Conservation (phyloP, 2,888 invertebrate genomes). For the Drosophila percnosoma region DNA sequence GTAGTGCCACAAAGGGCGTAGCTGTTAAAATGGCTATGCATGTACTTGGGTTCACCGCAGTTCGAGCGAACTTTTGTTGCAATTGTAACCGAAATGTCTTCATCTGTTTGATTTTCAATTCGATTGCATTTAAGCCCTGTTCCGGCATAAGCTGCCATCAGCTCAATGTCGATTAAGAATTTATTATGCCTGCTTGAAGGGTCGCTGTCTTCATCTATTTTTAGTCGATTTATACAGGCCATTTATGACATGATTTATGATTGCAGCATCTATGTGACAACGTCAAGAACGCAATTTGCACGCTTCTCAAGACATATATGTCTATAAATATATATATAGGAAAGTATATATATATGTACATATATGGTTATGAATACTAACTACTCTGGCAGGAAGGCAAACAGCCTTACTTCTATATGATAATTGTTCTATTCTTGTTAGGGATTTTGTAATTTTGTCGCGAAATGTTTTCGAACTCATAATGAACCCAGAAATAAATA, state of each 20-base stretch:
- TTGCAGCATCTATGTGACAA: conserved; percentile 35
- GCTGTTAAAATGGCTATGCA: conserved; percentile 12
- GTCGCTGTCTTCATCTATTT: conserved; percentile 23
- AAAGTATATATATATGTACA: neutral
- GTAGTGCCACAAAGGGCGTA: conserved; percentile 68
- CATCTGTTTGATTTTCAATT: conserved; percentile 74
- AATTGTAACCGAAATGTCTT: conserved; percentile 67
- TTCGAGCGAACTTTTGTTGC: conserved; percentile 51
- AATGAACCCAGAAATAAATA: neutral
- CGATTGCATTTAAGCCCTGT: conserved; percentile 68
- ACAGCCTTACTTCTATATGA: conserved; percentile 16
- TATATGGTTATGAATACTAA: conserved; percentile 54
- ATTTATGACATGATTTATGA: conserved; percentile 72
- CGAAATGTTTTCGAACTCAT: neutral
- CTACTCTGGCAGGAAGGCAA: conserved; percentile 16
- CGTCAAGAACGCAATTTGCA: conserved; percentile 60
- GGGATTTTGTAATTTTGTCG: neutral
- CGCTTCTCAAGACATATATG: conserved; percentile 50
- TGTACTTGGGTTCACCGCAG: conserved; percentile 35
- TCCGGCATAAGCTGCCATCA: conserved; percentile 43
- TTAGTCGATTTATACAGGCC: conserved; percentile 38
- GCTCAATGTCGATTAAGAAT: conserved; percentile 47
- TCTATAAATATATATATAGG: neutral
- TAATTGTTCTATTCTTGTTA: neutral
- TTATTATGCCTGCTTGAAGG: conserved; percentile 27